Evolutionary conservation across 2,888 invertebrate species (phyloP), one percentile per base, ranked within the genome.

Genomic region (Scaeva pyrastri): DNA sequence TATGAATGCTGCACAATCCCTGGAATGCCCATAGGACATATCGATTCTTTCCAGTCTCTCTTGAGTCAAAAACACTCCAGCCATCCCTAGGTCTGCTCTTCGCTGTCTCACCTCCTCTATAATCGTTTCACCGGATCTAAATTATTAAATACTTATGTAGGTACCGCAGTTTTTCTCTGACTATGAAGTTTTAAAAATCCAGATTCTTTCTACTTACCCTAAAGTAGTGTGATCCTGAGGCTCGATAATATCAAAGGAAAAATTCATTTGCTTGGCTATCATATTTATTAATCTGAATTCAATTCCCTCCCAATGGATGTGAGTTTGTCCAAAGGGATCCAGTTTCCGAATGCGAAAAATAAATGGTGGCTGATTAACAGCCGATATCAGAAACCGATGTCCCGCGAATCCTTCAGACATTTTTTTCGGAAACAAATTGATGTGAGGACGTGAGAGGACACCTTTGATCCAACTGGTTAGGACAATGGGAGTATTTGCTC

Each of bases 1-100:
- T 62, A 97, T 94, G 90, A 97, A 97, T 1, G 95, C 94, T 6
- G 96, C 97, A 90, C 97, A 97, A 90, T 97, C 97, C 81, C 94
- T 94, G 2, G 95, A 94, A 91, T 96, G 96, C 0, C 95, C 93
- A 62, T 93, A 92, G 0, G 95, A 94, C 90, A 95, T 93, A 85
- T 96, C 96, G 88, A 95, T 93, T 10, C 92, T 90, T 2, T 90
- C 89, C 10, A 92, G 87, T 77, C 94, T 93, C 12, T 92, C 91
- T 41, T 88, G 88, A 0, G 96, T 96, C 21, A 95, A 90, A 89
- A 96, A 96, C 88, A 96, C 93, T n/a, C 96, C 97, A 19, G 95
- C 95, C 88, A 96, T 93, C 36, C 96, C 97, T 60, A 96, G 93
- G 89, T 96, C 95, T 0, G 95, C 94, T 88, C 93, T 91, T 10